A percentile compares a stretch with the other conserved stretches of the same genome.
phyloP scores from a whole-genome alignment of 2,888 invertebrate genomes.

The Phania funesta region DNA sequence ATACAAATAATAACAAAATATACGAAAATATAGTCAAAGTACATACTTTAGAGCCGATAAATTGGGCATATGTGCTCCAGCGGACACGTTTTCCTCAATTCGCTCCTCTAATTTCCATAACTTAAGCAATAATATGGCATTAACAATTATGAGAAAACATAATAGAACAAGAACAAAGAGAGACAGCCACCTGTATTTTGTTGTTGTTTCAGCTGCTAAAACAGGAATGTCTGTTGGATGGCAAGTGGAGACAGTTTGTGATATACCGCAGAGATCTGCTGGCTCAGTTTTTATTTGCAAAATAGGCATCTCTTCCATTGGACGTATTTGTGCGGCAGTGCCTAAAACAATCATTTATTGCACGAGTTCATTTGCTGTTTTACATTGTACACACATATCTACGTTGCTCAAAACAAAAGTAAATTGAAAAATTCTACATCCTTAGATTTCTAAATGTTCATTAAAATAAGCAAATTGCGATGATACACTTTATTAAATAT shows the following conservation, averaged over 20 bases:
- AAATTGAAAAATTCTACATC: background rate
- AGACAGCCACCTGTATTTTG: constrained; percentile 78
- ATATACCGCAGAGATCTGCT: constrained; percentile 61
- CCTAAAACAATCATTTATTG: constrained; percentile 72
- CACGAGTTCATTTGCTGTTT: background rate
- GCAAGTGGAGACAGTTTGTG: constrained; percentile 58
- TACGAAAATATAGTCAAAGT: background rate
- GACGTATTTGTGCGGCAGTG: constrained; percentile 77
- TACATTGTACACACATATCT: background rate
- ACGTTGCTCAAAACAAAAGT: background rate
- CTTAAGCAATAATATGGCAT: constrained; percentile 91
- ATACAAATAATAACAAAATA: background rate
- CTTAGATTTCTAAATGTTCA: too few species aligned
- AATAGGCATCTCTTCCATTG: constrained; percentile 73
- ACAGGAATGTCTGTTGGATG: constrained; percentile 32
- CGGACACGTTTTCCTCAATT: constrained; percentile 77
- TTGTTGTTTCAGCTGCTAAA: constrained; percentile 65
- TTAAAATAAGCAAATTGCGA: too few species aligned
- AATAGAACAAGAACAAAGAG: constrained; percentile 82
- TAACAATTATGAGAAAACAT: constrained; percentile 85
- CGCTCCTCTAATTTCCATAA: constrained; percentile 87
- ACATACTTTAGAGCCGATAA: constrained; percentile 77
- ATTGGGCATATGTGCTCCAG: constrained; percentile 76
- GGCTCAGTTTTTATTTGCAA: constrained; percentile 69
- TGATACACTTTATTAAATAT: too few species aligned